A percentile compares a stretch with the other conserved stretches of the same genome.
Evolutionary conservation across 2,888 invertebrate genomes (phyloP).

Genomic region (Quadroppia sp.): DNA sequence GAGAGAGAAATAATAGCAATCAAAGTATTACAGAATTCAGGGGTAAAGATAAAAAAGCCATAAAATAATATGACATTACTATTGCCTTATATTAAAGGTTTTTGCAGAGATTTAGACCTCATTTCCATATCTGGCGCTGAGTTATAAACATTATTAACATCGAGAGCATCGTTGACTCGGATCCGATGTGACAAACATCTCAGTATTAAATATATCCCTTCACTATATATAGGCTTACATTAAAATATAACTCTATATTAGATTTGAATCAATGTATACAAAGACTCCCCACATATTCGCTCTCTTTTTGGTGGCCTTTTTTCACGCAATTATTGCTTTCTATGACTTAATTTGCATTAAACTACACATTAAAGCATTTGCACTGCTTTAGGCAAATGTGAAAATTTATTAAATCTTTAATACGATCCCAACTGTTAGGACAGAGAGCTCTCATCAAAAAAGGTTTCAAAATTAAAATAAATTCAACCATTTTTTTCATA

Average conservation of each 20-base stretch:
- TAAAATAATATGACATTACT: constrained; percentile 32
- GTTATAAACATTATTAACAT: not conserved
- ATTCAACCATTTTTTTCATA: not conserved
- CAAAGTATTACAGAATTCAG: constrained; percentile 28
- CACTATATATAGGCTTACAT: constrained; percentile 29
- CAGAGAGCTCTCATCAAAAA: not conserved
- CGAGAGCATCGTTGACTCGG: not conserved
- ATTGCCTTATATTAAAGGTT: constrained; percentile 15
- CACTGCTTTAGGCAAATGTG: constrained; percentile 31
- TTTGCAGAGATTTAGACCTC: constrained; percentile 12
- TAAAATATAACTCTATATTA: constrained; percentile 36
- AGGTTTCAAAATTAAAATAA: not conserved
- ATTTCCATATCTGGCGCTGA: constrained; percentile 32
- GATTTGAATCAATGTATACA: constrained; percentile 22
- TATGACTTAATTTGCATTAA: constrained; percentile 34
- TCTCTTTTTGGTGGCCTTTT: constrained; percentile 6
- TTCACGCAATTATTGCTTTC: constrained; percentile 9
- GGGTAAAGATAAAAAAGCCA: constrained; percentile 17
- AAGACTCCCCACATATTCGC: not conserved
- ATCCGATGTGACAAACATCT: constrained; percentile 4
- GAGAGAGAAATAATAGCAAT: constrained; percentile 32
- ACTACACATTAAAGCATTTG: constrained; percentile 28
- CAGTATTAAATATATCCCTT: constrained; percentile 26
- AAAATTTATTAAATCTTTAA: constrained; percentile 26
- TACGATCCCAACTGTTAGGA: not conserved